Base-by-base conservation (phyloP, 2,797 vertebrate species). In the Sternarchorhynchus goeldii region DNA sequence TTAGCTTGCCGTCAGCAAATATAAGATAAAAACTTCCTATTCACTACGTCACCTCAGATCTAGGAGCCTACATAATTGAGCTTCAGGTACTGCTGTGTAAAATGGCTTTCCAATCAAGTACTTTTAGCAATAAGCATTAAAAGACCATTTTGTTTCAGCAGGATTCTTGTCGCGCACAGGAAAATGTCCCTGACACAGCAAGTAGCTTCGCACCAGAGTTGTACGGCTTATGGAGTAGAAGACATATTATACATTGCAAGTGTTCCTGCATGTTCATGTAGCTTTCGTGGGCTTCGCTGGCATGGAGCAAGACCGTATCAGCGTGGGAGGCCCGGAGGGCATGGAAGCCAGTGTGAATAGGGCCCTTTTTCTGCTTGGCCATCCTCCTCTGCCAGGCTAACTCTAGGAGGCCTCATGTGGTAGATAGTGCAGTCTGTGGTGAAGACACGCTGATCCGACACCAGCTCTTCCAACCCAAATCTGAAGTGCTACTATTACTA, bases 341-440 rank as follows among this genome's bases (percentile, higher is more conserved):
- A 25, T 16, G 21, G 31, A 66, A 29, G 63, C 63, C 74, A 57
- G 31, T 58, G 57, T 60, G 74, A 81, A 81, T 64, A 76, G 58
- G 59, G 68, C 17, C 55, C 79, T 41, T 72, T 36, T 81, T 73
- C 74, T 60, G 62, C 6, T 60, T 68, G 67, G 59, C 25, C 17
- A n/a, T 72, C 56, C 36, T 18, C 10, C 69, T 45, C 39, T 59
- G 79, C 79, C 79, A 81, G 72, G 59, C 60, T 65, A 81, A 68
- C 73, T 66, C 60, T 60, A 59, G 79, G 79, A 59, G 79, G 68
- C 73, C 60, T 76, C 60, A 29, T 50, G 18, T 64, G 60, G 12
- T 57, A 21, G 31, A 2, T 71, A n/a, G 18, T 74, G 45, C 0
- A 21, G 10, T 71, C 8, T 57, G 53, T 31, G 12, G 53, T 10